A percentile compares a stretch with the other conserved stretches of the same genome.
Evolutionary conservation across 1,140 invertebrate genomes (phyloP).

Genomic region (Zaprionus inermis): DNA sequence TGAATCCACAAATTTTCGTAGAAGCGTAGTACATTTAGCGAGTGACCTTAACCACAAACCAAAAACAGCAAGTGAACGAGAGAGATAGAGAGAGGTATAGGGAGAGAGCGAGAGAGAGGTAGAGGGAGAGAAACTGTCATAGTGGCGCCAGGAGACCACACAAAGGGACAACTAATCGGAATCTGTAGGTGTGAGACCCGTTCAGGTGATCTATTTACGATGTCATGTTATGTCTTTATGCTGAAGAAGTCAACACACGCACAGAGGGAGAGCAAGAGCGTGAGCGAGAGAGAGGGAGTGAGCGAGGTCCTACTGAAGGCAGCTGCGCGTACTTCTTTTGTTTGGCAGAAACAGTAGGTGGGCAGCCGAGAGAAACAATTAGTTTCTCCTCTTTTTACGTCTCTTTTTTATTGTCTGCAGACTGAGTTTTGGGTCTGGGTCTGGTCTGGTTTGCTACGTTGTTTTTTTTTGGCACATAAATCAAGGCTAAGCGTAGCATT

Average conservation of each 20-base stretch:
- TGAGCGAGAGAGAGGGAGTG: background rate
- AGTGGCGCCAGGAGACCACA: conserved; percentile 74
- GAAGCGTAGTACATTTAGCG: conserved; percentile 6
- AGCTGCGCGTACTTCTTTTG: conserved; percentile 62
- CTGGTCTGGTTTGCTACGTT: background rate
- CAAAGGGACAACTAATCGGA: conserved; percentile 38
- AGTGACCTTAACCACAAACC: conserved; percentile 31
- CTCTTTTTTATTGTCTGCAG: background rate
- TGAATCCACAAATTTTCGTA: conserved; percentile 35
- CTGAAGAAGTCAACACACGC: conserved; percentile 55
- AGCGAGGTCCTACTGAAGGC: conserved; percentile 5
- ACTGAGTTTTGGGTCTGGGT: conserved; percentile 5
- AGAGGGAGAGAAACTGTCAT: conserved; percentile 47
- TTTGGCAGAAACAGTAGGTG: conserved; percentile 72
- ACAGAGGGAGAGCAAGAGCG: conserved; percentile 3
- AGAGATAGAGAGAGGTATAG: background rate
- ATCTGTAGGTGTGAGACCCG: conserved; percentile 62
- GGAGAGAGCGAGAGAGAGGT: background rate
- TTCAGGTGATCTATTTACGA: conserved; percentile 79
- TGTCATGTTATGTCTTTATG: conserved; percentile 73
- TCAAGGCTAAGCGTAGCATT: conserved; percentile 57
- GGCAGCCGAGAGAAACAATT: conserved; percentile 46
- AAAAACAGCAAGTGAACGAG: conserved; percentile 3
- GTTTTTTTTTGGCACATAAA: conserved; percentile 50
- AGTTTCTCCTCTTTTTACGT: conserved; percentile 23